These are phyloP conservation scores for Styela plicata DNA, from an alignment of 23 tunicate species.

Conservation along the genomic window DNA sequence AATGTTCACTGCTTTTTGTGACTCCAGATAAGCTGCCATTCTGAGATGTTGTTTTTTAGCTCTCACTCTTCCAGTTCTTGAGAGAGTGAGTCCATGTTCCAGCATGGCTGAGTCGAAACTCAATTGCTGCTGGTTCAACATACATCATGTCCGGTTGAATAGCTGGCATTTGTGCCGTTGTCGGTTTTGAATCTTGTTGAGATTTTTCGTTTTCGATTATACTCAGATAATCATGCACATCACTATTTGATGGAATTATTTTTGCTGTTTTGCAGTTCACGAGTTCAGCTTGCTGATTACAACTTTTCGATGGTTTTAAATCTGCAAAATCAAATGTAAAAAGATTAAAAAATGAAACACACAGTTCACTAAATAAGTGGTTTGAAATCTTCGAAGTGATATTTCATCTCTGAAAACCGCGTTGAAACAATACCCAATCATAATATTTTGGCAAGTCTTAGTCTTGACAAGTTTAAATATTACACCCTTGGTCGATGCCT, in stretches of 20 bases:
- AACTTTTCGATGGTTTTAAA: neutral
- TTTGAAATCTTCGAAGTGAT: no score
- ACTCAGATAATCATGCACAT: neutral
- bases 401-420: no score
- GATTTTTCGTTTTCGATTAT: neutral
- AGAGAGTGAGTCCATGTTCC: slow-evolving; percentile 9
- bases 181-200: neutral
- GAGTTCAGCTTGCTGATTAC: neutral
- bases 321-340: neutral
- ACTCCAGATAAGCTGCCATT: slow-evolving; percentile 19
- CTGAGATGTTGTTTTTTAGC: slow-evolving; percentile 22
- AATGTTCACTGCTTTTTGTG: neutral
- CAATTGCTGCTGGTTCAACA: neutral
- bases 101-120: neutral
- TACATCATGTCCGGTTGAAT: neutral
- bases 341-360: no score
- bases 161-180: neutral
- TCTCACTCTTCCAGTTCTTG: slow-evolving; percentile 22
- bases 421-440: no score
- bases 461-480: no score
- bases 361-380: no score
- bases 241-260: neutral
- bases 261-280: neutral
- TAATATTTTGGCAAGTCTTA: no score
- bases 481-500: no score